A percentile compares a stretch with the other conserved stretches of the same genome.
These are phyloP conservation scores for Coptodon bakossiorum DNA, from an alignment of 2,113 vertebrate genomes.

Conservation along the genomic window DNA sequence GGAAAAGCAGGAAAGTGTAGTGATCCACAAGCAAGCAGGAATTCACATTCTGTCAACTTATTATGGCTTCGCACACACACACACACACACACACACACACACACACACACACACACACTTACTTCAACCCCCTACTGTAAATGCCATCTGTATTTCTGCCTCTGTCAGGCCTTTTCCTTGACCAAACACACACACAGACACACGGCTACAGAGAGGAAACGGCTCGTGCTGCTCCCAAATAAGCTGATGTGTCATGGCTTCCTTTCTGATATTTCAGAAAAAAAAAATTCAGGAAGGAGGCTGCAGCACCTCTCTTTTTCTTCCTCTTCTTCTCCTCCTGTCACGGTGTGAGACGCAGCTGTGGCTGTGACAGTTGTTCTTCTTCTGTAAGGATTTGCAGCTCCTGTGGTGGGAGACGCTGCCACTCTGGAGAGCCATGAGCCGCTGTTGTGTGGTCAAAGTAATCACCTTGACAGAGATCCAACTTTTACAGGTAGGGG, in stretches of 20 bases:
- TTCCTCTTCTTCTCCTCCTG: conserved; percentile 30
- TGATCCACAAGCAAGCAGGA: conserved; percentile 60
- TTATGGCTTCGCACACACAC: not conserved
- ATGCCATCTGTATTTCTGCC: conserved; percentile 57
- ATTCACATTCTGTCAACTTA: conserved; percentile 50
- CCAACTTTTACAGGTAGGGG: conserved; percentile 73
- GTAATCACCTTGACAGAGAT: conserved; percentile 75
- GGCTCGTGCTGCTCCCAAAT: conserved; percentile 49
- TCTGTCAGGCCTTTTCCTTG: conserved; percentile 56
- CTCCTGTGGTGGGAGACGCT: conserved; percentile 14
- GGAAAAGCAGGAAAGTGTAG: conserved; percentile 53
- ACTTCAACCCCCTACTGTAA: not conserved
- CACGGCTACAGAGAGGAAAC: conserved; percentile 46
- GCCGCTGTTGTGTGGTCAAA: conserved; percentile 70
- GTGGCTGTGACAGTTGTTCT: conserved; percentile 20
- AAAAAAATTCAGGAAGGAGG: conserved; percentile 68
- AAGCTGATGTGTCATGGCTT: conserved; percentile 82
- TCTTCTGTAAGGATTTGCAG: conserved; percentile 16
- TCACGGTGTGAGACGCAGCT: conserved; percentile 9
- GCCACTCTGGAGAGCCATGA: conserved; percentile 61
- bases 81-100: not conserved
- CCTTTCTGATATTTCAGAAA: conserved; percentile 72
- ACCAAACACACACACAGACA: conserved; percentile 37
- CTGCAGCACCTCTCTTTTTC: conserved; percentile 28
- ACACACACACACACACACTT: not conserved